These are phyloP conservation scores for Dorcus parallelipipedus DNA, from an alignment of 2,888 invertebrate species.

Conservation along the genomic window DNA sequence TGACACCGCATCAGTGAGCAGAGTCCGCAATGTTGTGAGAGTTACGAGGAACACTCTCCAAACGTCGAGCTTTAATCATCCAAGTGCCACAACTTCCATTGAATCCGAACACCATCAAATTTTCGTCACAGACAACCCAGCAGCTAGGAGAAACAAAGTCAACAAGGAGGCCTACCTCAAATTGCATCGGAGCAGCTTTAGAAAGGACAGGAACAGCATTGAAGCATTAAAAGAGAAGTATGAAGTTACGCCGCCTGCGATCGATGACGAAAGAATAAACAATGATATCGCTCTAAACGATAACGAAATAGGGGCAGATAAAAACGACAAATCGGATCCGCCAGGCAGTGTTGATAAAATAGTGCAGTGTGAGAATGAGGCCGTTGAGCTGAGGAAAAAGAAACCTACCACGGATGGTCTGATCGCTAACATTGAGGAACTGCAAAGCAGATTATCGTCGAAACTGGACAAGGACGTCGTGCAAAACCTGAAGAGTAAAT, in stretches of 20 bases:
- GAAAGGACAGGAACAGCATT: constrained; percentile 13
- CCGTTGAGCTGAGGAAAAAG: constrained; percentile 1
- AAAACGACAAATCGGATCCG: background rate
- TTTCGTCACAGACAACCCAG: constrained; percentile 1
- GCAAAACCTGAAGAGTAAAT: constrained; percentile 30
- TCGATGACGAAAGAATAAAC: background rate
- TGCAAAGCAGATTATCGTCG: constrained; percentile 20
- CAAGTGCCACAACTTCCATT: no score
- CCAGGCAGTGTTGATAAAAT: background rate
- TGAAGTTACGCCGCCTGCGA: constrained; percentile 5
- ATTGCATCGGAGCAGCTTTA: constrained; percentile 19
- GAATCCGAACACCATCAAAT: background rate
- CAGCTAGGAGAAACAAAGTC: constrained; percentile 14
- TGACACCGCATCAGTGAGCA: background rate
- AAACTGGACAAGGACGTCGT: constrained; percentile 30
- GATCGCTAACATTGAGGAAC: constrained; percentile 15
- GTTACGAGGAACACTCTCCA: background rate
- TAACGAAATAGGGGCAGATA: no score
- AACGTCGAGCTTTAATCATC: no score
- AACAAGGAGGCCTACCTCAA: constrained; percentile 20
- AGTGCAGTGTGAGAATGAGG: constrained; percentile 4
- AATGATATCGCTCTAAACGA: background rate
- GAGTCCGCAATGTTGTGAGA: background rate
- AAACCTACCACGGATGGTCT: no score
- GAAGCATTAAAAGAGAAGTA: constrained; percentile 22